phyloP scores from a whole-genome alignment of 2,888 invertebrate species.

The Sarcophaga variegata region DNA sequence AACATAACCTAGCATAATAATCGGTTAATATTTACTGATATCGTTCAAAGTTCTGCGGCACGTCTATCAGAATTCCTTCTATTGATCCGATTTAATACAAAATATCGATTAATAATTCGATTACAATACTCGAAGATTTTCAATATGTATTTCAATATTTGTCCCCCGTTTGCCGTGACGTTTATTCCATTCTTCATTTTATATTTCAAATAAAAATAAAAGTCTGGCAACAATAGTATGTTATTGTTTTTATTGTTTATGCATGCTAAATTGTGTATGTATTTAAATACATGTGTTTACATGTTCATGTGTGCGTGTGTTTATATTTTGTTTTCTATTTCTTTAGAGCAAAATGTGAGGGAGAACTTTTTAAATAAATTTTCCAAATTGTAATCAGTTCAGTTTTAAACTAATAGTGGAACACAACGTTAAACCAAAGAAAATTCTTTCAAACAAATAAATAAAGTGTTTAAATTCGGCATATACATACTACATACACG shows the following conservation, averaged over 20 bases:
- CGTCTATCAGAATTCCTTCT: too few relatives aligned
- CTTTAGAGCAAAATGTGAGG: slow-evolving; percentile 58
- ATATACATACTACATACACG: neutral
- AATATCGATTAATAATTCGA: too few relatives aligned
- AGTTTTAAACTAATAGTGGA: slow-evolving; percentile 76
- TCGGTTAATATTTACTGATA: too few relatives aligned
- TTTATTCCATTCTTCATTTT: neutral
- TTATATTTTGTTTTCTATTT: slow-evolving; percentile 57
- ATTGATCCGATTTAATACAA: too few relatives aligned
- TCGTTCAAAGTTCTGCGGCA: too few relatives aligned
- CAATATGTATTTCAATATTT: too few relatives aligned
- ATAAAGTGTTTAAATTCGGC: slow-evolving; percentile 39
- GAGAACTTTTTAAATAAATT: slow-evolving; percentile 71
- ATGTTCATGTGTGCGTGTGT: slow-evolving; percentile 6
- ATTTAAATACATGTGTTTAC: slow-evolving; percentile 28
- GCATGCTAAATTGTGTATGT: slow-evolving; percentile 40
- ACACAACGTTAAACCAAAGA: slow-evolving; percentile 36
- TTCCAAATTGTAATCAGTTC: slow-evolving; percentile 72
- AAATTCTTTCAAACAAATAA: slow-evolving; percentile 57
- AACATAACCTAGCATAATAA: too few relatives aligned
- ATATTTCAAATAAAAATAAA: neutral
- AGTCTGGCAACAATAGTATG: neutral
- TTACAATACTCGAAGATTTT: too few relatives aligned
- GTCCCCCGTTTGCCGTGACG: too few relatives aligned
- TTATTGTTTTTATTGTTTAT: slow-evolving; percentile 28